A percentile compares a stretch with the other conserved stretches of the same genome.
Evolutionary conservation across 2,888 invertebrate species (phyloP).

Genomic region (Diaprepes abbreviatus): DNA sequence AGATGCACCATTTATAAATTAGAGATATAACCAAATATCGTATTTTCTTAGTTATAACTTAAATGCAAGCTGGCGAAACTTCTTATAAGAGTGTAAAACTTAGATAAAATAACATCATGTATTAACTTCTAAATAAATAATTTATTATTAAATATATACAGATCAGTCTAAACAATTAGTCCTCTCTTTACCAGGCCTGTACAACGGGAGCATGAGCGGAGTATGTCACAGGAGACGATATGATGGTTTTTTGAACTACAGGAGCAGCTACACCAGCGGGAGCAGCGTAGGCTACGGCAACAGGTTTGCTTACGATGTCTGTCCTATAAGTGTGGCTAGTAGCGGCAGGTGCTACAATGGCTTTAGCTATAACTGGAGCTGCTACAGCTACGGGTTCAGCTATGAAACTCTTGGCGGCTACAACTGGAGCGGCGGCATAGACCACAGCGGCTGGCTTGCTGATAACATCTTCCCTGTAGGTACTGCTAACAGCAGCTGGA

Average conservation of each 20-base stretch:
- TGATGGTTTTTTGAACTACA: too few species aligned
- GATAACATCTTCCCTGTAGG: conserved; percentile 49
- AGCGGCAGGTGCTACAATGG: conserved; percentile 45
- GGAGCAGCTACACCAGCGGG: conserved; percentile 11
- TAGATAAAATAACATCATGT: too few species aligned
- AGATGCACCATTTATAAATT: too few species aligned
- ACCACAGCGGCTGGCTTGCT: conserved; percentile 65
- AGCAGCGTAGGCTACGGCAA: conserved; percentile 46
- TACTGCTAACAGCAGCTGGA: conserved; percentile 36
- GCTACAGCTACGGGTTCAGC: conserved; percentile 45
- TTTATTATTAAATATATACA: not conserved
- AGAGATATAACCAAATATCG: too few species aligned
- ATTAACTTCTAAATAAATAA: not conserved
- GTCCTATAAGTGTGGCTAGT: conserved; percentile 47
- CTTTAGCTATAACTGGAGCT: conserved; percentile 48
- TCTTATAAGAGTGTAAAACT: too few species aligned
- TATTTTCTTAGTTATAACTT: too few species aligned
- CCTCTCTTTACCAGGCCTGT: conserved; percentile 54
- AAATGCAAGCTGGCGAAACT: too few species aligned
- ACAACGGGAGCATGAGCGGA: conserved; percentile 40
- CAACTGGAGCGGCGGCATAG: conserved; percentile 32
- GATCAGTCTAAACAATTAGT: conserved; percentile 47
- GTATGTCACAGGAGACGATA: not conserved
- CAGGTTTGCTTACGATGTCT: conserved; percentile 50
- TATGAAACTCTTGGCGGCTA: conserved; percentile 5